Evolutionary conservation across 2,888 invertebrate genomes (phyloP).

Genomic region (Andricus quercusramuli): DNA sequence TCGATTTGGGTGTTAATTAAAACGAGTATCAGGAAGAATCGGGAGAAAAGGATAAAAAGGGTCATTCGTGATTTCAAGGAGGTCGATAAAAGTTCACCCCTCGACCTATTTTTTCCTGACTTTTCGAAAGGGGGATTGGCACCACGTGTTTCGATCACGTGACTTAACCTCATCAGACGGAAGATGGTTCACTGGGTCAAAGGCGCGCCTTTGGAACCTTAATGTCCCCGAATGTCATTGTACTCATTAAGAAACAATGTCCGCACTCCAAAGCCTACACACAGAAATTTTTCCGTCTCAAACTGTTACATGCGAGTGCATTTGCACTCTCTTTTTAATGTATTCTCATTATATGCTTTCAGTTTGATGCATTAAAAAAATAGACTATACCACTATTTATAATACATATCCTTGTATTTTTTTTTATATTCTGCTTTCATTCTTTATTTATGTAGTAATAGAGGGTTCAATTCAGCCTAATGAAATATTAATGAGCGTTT

Average conservation of each 20-base stretch:
- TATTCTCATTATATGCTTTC: background rate
- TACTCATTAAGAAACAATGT: constrained; percentile 38
- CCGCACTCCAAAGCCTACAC: constrained; percentile 19
- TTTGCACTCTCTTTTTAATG: background rate
- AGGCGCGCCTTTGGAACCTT: constrained; percentile 30
- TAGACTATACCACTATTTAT: background rate
- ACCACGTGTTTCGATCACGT: constrained; percentile 30
- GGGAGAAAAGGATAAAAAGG: background rate
- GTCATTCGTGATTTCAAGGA: constrained; percentile 29
- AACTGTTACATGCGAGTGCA: background rate
- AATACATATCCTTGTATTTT: background rate
- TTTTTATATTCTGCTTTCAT: background rate
- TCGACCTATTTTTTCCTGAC: constrained; percentile 35
- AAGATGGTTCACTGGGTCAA: constrained; percentile 39
- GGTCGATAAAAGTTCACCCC: constrained; percentile 41
- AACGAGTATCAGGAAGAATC: background rate
- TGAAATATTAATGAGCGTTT: constrained; percentile 21
- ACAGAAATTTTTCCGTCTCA: constrained; percentile 14
- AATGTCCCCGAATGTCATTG: constrained; percentile 38
- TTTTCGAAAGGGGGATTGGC: constrained; percentile 19
- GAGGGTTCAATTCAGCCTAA: background rate
- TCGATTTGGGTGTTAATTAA: constrained; percentile 24
- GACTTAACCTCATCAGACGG: constrained; percentile 5
- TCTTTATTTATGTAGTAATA: constrained; percentile 2
- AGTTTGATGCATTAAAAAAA: background rate